A percentile compares a stretch with the other conserved stretches of the same genome.
These are phyloP conservation scores for Flabesymbios commensalis DNA, from an alignment of 2,888 invertebrate species.

Conservation along the genomic window DNA sequence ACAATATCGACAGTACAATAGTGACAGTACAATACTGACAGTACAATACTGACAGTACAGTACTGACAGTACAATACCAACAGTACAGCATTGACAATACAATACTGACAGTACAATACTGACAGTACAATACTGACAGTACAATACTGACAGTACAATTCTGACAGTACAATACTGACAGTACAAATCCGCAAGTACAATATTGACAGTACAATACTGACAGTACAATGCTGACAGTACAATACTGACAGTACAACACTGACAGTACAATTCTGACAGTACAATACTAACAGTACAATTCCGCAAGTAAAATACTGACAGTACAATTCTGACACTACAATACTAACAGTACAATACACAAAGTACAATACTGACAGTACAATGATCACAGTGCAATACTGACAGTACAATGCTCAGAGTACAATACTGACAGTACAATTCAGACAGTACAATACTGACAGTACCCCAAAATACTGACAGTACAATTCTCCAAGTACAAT, in stretches of 20 bases:
- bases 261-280: neutral
- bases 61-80: neutral
- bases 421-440: neutral
- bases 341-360: neutral
- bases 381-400: too few relatives aligned
- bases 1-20: neutral
- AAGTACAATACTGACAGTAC: neutral
- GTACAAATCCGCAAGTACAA: neutral
- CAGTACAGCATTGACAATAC: neutral
- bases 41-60: neutral
- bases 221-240: neutral
- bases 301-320: neutral
- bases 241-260: neutral
- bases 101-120: neutral
- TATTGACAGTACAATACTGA: neutral
- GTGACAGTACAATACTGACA: neutral
- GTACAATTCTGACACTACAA: neutral
- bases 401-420: neutral
- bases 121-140: neutral
- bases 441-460: neutral
- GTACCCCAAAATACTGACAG: neutral
- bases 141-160: neutral
- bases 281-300: neutral
- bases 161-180: neutral
- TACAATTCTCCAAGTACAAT: neutral